Base-by-base conservation (phyloP, 2,113 vertebrate species). In the Myrmophylax atrothorax region DNA sequence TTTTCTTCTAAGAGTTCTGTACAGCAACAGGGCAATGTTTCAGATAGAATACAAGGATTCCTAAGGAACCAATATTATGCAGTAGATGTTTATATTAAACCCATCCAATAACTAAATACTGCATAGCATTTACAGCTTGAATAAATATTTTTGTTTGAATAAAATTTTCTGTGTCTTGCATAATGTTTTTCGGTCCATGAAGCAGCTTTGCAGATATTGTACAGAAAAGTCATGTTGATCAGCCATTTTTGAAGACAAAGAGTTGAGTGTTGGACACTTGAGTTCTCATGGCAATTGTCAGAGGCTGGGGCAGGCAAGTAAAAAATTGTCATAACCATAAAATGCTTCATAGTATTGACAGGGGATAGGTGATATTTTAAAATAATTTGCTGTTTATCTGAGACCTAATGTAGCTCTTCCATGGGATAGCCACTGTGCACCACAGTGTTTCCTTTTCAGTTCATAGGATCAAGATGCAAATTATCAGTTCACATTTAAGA, bases 71-170 rank as follows among this genome's bases (percentile, higher is more conserved):
- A 95, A 33, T 96, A 96, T 96, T 96, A 95, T 96, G 97, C 94
- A 97, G 91, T 95, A 97, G 95, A 87, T 93, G 96, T 98, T 97
- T 97, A 97, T 97, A 97, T 98, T 97, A 97, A 97, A 96, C 96
- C 93, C 90, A 93, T 97, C 90, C 80, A 84, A 35, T 90, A 85
- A 74, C 64, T 93, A 91, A 96, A 96, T 96, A 96, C 92, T 97
- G 90, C 97, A 96, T 94, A 96, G 86, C 93, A 93, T 94, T 97
- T 98, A 97, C 93, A 96, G 93, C 96, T 97, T 97, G 81, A 98
- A 97, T 98, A 98, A 98, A 98, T 98, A 95, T 97, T 98, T 98
- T 98, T 94, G 93, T 59, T 97, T 94, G 95, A 94, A 70, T 95
- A 94, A 86, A 53, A 62, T 56, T 23, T 73, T 88, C 26, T 72